Evolutionary conservation across 2,888 invertebrate species (phyloP), one percentile per base, ranked within the genome.

Genomic region (Junonia oenone): DNA sequence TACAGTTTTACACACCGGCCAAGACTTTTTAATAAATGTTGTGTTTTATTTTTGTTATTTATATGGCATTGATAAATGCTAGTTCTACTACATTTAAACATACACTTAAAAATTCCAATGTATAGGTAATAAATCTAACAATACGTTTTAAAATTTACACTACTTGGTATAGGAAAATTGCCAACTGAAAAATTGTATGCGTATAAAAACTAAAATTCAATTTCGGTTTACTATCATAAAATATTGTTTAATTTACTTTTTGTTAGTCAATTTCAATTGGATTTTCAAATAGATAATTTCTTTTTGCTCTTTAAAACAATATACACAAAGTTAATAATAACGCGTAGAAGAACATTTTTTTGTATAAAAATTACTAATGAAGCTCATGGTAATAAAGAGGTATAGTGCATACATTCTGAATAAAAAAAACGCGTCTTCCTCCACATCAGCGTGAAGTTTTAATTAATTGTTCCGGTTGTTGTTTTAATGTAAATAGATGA

Each of bases 381-480:
- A n/a, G n/a, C 38, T n/a, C 11, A 38, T 17, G 15, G 19, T 11
- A 17, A 11, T 40, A 5, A 14, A 35, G 14, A 11, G 38, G 17
- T 15, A 17, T 11, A 19, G 19, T 37, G 15, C 37, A 47, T 45
- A 37, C 37, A 47, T 45, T 43, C 31, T 43, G 48, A 14, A 48
- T 40, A 31, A 26, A 51, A 33, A 37, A 49, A 38, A 27, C 22
- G 47, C 45, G 31, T 55, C 51, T 43, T 26, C 45, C 51, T 14
- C 40, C 53, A 48, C 47, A 38, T 43, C 48, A 43, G 45, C 58
- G 51, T 49, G 49, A 56, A 56, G 56, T 59, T 59, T 59, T 53
- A 59, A 59, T 59, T 40, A 56, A 59, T 50, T 59, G 56, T 59
- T 59, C 56, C 59, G 55, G 52, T 56, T 37, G 56, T 53, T 56